Conservation (phyloP, 2,888 invertebrate genomes). For the Lamproptera curius region DNA sequence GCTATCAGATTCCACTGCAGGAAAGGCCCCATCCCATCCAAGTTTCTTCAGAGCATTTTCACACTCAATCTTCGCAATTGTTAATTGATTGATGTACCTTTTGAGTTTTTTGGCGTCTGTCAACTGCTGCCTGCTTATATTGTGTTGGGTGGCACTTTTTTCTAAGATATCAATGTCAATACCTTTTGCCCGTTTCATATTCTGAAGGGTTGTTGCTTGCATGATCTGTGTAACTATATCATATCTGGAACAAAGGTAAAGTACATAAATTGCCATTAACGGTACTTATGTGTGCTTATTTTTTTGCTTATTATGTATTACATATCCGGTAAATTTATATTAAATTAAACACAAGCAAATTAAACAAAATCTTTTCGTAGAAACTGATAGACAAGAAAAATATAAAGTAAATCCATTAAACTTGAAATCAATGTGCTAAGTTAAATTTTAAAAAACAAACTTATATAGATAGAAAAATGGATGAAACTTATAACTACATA, state of each 20-base stretch:
- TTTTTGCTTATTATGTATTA: too few relatives aligned
- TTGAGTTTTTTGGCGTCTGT: conserved; percentile 89
- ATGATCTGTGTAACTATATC: conserved; percentile 95
- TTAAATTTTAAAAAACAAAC: too few relatives aligned
- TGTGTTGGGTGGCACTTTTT: conserved; percentile 72
- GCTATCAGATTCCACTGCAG: conserved; percentile 70
- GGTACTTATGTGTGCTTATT: too few relatives aligned
- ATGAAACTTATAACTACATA: too few relatives aligned
- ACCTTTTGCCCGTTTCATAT: conserved; percentile 91
- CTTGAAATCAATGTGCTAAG: too few relatives aligned
- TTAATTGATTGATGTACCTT: conserved; percentile 89
- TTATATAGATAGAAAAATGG: too few relatives aligned
- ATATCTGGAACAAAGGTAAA: conserved; percentile 80
- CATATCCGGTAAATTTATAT: too few relatives aligned
- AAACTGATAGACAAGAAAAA: too few relatives aligned
- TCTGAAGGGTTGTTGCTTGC: conserved; percentile 95
- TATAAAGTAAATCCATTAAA: too few relatives aligned
- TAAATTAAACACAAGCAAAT: too few relatives aligned
- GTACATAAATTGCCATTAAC: too few relatives aligned
- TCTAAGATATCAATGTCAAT: conserved; percentile 80
- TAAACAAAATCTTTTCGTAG: too few relatives aligned
- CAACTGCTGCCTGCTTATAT: conserved; percentile 86
- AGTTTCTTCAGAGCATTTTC: conserved; percentile 85
- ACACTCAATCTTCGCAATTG: conserved; percentile 88
- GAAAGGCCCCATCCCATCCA: conserved; percentile 87